Base-by-base conservation (phyloP, 2,113 vertebrate species). In the Excalfactoria chinensis region DNA sequence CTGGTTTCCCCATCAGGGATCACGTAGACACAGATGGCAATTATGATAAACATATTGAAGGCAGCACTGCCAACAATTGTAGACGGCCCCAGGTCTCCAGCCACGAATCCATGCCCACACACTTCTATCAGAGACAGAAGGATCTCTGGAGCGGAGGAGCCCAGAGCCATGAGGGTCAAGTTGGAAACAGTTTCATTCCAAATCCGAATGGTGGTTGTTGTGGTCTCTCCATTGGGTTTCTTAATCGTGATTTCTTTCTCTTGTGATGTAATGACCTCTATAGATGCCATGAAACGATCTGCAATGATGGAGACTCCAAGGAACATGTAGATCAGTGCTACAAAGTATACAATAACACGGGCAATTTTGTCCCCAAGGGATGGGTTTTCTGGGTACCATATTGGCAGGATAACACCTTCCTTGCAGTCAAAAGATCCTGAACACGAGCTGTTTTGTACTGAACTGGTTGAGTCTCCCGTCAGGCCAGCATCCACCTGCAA, bases 161-260 rank as follows among this genome's bases (percentile, higher is more conserved):
- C 99, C 94, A 99, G 97, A 79, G 99, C 99, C 99, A 99, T 99
- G 41, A 99, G 98, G 25, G 99, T 99, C 91, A 99, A 96, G 95
- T 99, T 99, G 80, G 99, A 99, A 88, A 99, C 99, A 5, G 99
- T 99, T 96, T 99, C 99, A 18, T 99, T 99, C 99, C 99, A 99
- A 87, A 99, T 98, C 32, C 99, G 97, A 88, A 99, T 98, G 3
- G 98, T 99, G 25, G 99, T 99, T 0, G 99, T 99, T 32, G 98
- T 99, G 8, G 99, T 99, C 97, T 99, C 99, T 75, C 99, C 99
- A 78, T 99, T 99, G 26, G 98, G 98, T 93, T 99, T 98, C 95
- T 99, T 99, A 97, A 99, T 98, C 4, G 98, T 98, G 71, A 99
- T 98, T 95, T 99, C 99, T 95, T 97, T 99, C 95, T 99, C 99